phyloP scores from a whole-genome alignment of 2,113 vertebrate species.

The Zeus faber region DNA sequence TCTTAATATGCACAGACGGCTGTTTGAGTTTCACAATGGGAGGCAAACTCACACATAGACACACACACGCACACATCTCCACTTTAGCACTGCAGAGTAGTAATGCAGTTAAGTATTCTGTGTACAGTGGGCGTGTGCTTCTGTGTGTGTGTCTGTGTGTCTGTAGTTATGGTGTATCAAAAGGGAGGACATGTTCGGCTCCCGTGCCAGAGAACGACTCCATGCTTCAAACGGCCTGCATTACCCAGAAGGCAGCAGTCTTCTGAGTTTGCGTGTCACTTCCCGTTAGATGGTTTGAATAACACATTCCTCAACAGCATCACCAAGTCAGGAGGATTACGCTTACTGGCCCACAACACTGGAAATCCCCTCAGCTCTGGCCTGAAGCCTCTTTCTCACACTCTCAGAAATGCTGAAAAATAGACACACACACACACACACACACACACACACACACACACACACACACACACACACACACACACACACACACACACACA shows the following conservation, averaged over 20 bases:
- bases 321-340: conserved; percentile 45
- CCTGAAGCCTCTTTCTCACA: conserved; percentile 20
- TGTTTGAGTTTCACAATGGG: conserved; percentile 51
- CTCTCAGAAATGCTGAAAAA: conserved; percentile 20
- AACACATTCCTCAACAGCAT: conserved; percentile 62
- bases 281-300: conserved; percentile 61
- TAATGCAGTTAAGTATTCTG: not conserved
- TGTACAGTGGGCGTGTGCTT: conserved; percentile 11
- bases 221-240: conserved; percentile 39
- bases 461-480: not conserved
- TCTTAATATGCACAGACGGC: conserved; percentile 62
- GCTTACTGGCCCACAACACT: conserved; percentile 51
- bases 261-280: conserved; percentile 53
- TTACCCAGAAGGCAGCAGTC: conserved; percentile 55
- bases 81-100: not conserved
- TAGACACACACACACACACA: conserved; percentile 5
- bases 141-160: conserved; percentile 15
- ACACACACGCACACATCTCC: not conserved
- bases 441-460: conserved; percentile 18
- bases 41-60: conserved; percentile 16
- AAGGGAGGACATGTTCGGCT: conserved; percentile 19
- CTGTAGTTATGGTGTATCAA: conserved; percentile 23
- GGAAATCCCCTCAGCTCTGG: conserved; percentile 55
- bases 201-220: conserved; percentile 13
- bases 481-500: not conserved